A percentile compares a stretch with the other conserved stretches of the same genome.
These are phyloP conservation scores for Riparia riparia DNA, from an alignment of 2,113 vertebrate genomes.

Conservation along the genomic window DNA sequence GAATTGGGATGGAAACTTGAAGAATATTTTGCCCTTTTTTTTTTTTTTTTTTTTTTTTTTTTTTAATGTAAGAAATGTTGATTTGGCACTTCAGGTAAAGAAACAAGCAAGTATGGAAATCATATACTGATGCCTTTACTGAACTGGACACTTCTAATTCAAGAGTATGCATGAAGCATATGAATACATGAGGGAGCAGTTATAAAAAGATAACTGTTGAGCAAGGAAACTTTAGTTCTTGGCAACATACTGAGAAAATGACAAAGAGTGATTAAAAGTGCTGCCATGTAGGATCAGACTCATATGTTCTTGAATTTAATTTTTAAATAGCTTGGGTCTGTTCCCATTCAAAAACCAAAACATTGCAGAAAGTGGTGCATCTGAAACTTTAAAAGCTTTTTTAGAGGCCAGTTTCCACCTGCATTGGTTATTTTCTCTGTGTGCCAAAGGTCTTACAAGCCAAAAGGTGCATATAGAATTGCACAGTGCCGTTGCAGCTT, in stretches of 20 bases:
- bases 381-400: not conserved
- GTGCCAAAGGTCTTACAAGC: not conserved
- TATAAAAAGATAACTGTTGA: constrained; percentile 35
- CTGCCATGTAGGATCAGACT: constrained; percentile 62
- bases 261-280: constrained; percentile 66
- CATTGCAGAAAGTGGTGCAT: not conserved
- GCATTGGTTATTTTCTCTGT: not conserved
- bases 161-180: not conserved
- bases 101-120: not conserved
- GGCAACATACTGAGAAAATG: constrained; percentile 53
- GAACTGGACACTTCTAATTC: constrained; percentile 1
- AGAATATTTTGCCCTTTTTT: not conserved
- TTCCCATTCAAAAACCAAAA: constrained; percentile 45
- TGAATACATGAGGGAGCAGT: not conserved
- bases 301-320: constrained; percentile 67
- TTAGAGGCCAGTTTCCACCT: not conserved
- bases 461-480: not conserved
- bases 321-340: constrained; percentile 61
- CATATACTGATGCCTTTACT: not conserved
- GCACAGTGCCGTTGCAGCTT: not conserved
- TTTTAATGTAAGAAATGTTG: not conserved
- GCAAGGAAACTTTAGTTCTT: constrained; percentile 41
- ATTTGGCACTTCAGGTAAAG: not conserved
- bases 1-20: not conserved
- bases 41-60: not conserved